These are phyloP conservation scores for Lepus townsendii DNA, from an alignment of 2,797 vertebrate genomes.

Conservation along the genomic window DNA sequence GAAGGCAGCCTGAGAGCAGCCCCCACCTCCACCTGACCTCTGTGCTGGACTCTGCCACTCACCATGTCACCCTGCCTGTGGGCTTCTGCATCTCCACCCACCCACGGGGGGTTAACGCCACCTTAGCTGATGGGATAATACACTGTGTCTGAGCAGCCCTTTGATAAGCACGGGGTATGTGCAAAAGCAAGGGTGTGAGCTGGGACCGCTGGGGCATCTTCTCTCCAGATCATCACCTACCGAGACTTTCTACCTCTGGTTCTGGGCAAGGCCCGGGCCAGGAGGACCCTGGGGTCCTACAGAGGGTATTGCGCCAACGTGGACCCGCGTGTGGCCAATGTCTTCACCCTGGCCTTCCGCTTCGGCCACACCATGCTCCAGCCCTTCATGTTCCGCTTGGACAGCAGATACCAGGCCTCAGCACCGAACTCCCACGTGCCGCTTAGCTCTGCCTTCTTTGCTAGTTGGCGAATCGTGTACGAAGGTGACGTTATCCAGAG, in stretches of 20 bases:
- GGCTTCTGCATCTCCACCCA: neutral
- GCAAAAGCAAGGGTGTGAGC: neutral
- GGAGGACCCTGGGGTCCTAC: conserved; percentile 87
- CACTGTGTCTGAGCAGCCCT: neutral
- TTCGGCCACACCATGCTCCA: conserved; percentile 93
- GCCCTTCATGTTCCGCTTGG: conserved; percentile 90
- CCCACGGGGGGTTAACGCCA: neutral
- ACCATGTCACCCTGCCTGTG: neutral
- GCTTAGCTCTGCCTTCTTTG: conserved; percentile 90
- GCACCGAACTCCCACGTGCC: conserved; percentile 84
- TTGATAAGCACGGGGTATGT: neutral
- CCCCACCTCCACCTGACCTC: neutral
- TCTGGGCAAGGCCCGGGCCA: conserved; percentile 86
- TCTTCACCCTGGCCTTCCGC: conserved; percentile 93
- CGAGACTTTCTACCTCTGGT: conserved; percentile 92
- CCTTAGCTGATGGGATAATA: neutral
- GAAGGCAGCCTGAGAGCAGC: neutral
- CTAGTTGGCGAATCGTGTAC: conserved; percentile 90
- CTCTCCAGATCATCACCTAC: conserved; percentile 91
- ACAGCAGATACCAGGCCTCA: conserved; percentile 86
- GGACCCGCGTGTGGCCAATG: conserved; percentile 91
- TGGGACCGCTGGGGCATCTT: neutral
- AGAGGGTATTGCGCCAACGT: conserved; percentile 87
- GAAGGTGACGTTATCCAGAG: conserved; percentile 87
- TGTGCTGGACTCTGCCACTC: neutral